Conservation (phyloP, 2,888 invertebrate species). For the Stictocephala bisonia region DNA sequence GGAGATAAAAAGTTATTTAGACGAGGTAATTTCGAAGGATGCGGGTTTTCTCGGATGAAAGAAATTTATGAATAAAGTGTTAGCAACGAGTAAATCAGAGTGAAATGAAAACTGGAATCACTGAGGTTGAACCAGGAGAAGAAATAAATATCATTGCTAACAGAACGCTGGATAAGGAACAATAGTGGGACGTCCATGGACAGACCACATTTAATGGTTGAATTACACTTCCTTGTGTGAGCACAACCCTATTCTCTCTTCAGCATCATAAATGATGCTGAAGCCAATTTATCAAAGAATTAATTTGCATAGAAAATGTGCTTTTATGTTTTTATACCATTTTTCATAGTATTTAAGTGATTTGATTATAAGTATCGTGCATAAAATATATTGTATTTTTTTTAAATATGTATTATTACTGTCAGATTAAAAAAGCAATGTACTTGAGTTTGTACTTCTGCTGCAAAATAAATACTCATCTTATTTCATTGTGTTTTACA, state of each 20-base stretch:
- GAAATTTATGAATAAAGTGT: slow-evolving; percentile 35
- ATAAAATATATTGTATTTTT: too few species aligned
- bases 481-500: too few species aligned
- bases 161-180: slow-evolving; percentile 32
- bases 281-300: slow-evolving; percentile 37
- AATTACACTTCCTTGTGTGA: slow-evolving; percentile 39
- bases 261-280: too few species aligned
- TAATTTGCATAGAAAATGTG: too few species aligned
- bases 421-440: too few species aligned
- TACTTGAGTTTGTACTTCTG: too few species aligned
- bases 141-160: slow-evolving; percentile 10
- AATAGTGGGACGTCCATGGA: slow-evolving; percentile 27
- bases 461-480: too few species aligned
- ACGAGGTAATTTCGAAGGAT: slow-evolving; percentile 32
- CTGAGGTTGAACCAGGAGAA: slow-evolving; percentile 15
- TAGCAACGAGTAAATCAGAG: slow-evolving; percentile 21
- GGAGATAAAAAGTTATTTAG: slow-evolving; percentile 33
- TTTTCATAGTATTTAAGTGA: too few species aligned
- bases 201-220: slow-evolving; percentile 45
- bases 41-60: slow-evolving; percentile 23
- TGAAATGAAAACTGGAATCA: slow-evolving; percentile 36
- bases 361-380: too few species aligned
- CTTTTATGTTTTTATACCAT: too few species aligned
- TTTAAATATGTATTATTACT: too few species aligned
- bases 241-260: background rate